A percentile compares a stretch with the other conserved stretches of the same genome.
Evolutionary conservation across 1,140 invertebrate genomes (phyloP).

Genomic region (Pseudomyrmex concolor): DNA sequence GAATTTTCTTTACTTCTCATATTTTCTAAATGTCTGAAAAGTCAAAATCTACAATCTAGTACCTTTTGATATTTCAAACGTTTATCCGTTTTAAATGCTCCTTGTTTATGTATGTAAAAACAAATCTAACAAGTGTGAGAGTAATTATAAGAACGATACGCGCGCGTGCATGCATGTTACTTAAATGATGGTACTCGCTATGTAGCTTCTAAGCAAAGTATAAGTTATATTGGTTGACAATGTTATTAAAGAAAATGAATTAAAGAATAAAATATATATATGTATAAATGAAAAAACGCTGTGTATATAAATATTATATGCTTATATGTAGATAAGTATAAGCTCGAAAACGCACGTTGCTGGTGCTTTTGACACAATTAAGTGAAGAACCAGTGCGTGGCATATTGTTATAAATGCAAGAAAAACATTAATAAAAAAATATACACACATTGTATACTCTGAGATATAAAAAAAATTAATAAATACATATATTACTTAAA

Average conservation of each 20-base stretch:
- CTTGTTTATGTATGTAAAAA: not conserved
- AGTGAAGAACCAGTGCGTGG: conserved; percentile 18
- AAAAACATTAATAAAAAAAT: conserved; percentile 48
- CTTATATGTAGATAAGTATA: conserved; percentile 42
- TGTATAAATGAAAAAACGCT: conserved; percentile 69
- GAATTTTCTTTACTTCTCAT: not conserved
- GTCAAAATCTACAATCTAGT: not conserved
- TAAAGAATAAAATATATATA: conserved; percentile 72
- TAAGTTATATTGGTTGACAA: conserved; percentile 83
- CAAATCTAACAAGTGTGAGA: conserved; percentile 24
- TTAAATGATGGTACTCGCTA: conserved; percentile 55
- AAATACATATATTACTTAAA: conserved; percentile 57
- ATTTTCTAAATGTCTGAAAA: not conserved
- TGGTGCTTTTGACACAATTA: conserved; percentile 1
- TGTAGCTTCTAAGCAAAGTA: conserved; percentile 71
- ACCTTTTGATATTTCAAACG: not conserved
- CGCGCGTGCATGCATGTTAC: conserved; percentile 62
- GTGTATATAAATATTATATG: conserved; percentile 80
- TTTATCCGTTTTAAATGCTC: conserved; percentile 13
- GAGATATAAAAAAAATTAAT: conserved; percentile 54
- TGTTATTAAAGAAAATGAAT: conserved; percentile 83
- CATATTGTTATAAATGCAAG: conserved; percentile 30
- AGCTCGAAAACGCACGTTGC: conserved; percentile 32
- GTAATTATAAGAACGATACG: conserved; percentile 49
- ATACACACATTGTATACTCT: conserved; percentile 60